Percentiles rank a stretch among this genome's conserved stretches.
These are phyloP conservation scores for Leptinotarsa lineolata DNA, from an alignment of 1,140 invertebrate species.

Conservation along the genomic window DNA sequence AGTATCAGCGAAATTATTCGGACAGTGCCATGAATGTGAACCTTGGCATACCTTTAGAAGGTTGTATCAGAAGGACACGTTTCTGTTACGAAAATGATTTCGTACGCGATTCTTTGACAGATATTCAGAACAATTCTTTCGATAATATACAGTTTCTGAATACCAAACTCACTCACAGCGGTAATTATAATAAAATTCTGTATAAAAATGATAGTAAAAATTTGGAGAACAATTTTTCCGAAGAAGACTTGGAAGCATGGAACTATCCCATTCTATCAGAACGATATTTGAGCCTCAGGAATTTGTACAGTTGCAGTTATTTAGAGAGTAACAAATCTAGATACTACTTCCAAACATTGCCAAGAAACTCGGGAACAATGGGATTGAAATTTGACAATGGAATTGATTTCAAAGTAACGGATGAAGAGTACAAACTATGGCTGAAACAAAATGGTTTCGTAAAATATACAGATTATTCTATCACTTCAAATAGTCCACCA, in stretches of 20 bases:
- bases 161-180: neutral
- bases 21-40: neutral
- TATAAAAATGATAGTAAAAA: conserved; percentile 25
- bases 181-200: neutral
- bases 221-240: conserved; percentile 15
- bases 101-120: neutral
- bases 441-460: conserved; percentile 20
- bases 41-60: neutral
- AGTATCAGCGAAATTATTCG: neutral
- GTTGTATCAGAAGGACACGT: neutral
- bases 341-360: neutral
- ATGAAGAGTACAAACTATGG: conserved; percentile 25
- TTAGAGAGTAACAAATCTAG: neutral
- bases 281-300: conserved; percentile 4
- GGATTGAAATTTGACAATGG: conserved; percentile 7
- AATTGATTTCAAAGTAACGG: conserved; percentile 3
- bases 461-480: conserved; percentile 16
- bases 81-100: neutral
- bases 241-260: neutral
- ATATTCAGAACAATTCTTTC: neutral
- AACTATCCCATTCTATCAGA: neutral
- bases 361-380: neutral
- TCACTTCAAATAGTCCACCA: neutral
- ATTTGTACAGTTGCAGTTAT: conserved; percentile 10
- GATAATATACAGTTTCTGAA: conserved; percentile 15